Evolutionary conservation across 2,888 invertebrate genomes (phyloP).

Genomic region (Dyspetes luteomarginatus): DNA sequence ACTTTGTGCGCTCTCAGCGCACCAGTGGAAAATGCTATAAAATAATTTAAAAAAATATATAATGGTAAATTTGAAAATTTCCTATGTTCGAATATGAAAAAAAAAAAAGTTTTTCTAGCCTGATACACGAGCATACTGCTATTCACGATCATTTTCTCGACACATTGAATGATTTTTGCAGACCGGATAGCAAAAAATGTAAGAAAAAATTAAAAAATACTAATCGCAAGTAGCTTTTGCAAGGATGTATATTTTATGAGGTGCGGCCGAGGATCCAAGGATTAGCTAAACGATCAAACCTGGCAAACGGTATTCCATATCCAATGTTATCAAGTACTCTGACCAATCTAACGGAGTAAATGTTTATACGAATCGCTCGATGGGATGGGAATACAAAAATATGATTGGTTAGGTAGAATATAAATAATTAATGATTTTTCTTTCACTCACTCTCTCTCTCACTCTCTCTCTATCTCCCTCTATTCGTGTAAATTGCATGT

Average conservation of each 20-base stretch:
- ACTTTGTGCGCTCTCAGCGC: no score
- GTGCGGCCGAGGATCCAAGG: not conserved
- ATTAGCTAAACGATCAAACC: not conserved
- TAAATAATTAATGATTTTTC: conserved; percentile 13
- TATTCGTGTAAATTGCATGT: conserved; percentile 52
- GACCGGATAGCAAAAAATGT: not conserved
- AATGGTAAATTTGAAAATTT: conserved; percentile 41
- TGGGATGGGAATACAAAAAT: conserved; percentile 54
- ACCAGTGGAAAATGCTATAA: conserved; percentile 22
- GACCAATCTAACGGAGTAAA: conserved; percentile 31
- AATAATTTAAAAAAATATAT: conserved; percentile 20
- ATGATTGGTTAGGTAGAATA: conserved; percentile 30
- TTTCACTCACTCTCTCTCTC: not conserved
- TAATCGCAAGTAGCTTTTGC: not conserved
- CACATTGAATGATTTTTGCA: conserved; percentile 1
- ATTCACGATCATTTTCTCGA: conserved; percentile 11
- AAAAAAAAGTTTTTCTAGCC: conserved; percentile 36
- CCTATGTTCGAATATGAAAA: conserved; percentile 39
- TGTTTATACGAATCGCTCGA: conserved; percentile 47
- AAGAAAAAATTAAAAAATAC: not conserved
- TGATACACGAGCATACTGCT: conserved; percentile 29
- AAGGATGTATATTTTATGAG: not conserved
- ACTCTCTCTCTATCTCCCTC: conserved; percentile 23
- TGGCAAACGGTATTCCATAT: no score
- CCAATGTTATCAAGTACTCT: conserved; percentile 7